Conservation (phyloP, 2,113 vertebrate genomes). For the Antennarius striatus region DNA sequence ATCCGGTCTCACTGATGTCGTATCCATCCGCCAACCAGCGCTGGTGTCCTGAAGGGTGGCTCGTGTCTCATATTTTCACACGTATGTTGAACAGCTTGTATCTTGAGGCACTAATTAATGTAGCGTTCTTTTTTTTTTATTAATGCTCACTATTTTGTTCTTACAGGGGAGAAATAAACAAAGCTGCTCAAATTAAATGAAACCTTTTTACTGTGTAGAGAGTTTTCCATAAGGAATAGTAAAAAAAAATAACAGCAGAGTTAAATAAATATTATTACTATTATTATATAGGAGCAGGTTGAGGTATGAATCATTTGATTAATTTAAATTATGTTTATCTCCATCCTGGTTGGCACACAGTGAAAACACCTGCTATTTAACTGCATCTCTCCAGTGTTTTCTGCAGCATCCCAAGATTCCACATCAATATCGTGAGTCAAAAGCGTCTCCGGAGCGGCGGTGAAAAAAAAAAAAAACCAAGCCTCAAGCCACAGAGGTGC, state of each 20-base stretch:
- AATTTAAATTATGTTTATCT: background rate
- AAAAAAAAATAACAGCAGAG: background rate
- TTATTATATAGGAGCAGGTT: too few relatives aligned
- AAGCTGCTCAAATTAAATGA: background rate
- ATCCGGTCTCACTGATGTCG: too few relatives aligned
- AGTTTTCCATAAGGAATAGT: background rate
- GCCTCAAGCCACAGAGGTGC: conserved; percentile 43
- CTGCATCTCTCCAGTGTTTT: background rate
- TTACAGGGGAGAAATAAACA: background rate
- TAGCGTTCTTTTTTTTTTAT: too few relatives aligned
- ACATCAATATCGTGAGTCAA: conserved; percentile 27
- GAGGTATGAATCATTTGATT: background rate
- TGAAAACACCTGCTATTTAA: conserved; percentile 9
- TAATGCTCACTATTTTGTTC: too few relatives aligned
- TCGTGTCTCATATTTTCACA: too few relatives aligned
- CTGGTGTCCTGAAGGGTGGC: too few relatives aligned
- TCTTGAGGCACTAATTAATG: too few relatives aligned
- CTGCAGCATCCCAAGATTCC: conserved; percentile 12
- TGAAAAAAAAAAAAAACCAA: conserved; percentile 28
- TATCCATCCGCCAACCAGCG: too few relatives aligned
- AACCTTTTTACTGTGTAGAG: too few relatives aligned
- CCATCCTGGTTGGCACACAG: background rate
- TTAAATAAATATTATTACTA: background rate
- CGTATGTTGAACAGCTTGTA: too few relatives aligned
- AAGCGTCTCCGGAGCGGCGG: conserved; percentile 34